Evolutionary conservation across 37 sponge, comb jelly and placozoan genomes (phyloP).

Genomic region (Ianthella basta): DNA sequence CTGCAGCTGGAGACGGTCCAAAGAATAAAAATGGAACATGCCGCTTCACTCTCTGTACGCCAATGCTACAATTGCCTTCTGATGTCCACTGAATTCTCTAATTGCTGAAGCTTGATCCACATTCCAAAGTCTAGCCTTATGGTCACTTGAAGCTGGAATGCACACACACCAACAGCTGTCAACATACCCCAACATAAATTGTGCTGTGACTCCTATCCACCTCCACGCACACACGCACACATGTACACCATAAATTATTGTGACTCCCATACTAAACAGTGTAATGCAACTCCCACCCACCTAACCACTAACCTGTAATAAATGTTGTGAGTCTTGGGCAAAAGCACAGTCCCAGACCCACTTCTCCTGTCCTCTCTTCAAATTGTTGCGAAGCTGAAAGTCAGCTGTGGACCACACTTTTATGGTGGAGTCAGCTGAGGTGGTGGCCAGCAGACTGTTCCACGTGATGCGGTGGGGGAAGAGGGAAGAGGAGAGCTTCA

Average conservation of each 20-base stretch:
- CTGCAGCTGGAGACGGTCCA: background rate
- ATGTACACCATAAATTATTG: no score
- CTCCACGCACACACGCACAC: no score
- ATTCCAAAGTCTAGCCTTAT: conserved; percentile 95
- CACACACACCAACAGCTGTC: no score
- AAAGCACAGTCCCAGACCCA: conserved; percentile 99
- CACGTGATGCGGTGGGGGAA: no score
- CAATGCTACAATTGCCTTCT: conserved; percentile 90
- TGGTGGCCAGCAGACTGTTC: conserved; percentile 91
- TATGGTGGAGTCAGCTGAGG: conserved; percentile 89
- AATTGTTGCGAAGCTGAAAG: conserved; percentile 70
- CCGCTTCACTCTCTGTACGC: conserved; percentile 90
- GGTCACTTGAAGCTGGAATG: conserved; percentile 90
- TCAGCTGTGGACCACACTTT: conserved; percentile 97
- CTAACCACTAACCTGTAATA: conserved; percentile 75
- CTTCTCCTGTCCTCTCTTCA: conserved; percentile 75
- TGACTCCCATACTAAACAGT: no score
- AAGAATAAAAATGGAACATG: background rate
- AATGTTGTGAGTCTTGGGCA: conserved; percentile 95
- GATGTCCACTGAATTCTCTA: conserved; percentile 96
- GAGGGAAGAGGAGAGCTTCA: no score
- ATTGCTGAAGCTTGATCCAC: conserved; percentile 74
- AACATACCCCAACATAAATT: no score
- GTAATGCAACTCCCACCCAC: no score
- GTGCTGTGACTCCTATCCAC: no score